Percentiles rank a stretch among this genome's conserved stretches.
Conservation (phyloP, 2,113 vertebrate genomes). For the Egretta garzetta region DNA sequence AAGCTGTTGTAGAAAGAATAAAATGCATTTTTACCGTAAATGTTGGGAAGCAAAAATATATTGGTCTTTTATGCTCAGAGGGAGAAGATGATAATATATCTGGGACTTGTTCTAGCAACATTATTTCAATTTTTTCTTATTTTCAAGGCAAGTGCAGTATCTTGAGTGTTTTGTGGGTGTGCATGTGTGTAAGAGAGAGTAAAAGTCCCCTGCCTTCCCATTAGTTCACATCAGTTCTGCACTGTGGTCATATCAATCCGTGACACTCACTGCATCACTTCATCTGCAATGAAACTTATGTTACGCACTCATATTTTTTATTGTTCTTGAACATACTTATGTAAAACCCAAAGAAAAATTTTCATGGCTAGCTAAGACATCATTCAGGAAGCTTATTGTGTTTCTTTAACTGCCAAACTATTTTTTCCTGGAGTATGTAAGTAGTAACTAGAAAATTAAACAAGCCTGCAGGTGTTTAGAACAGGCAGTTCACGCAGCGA, state of each 20-base stretch:
- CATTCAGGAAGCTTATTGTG: not conserved
- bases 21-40: not conserved
- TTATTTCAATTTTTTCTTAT: not conserved
- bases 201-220: not conserved
- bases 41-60: not conserved
- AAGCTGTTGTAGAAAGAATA: not conserved
- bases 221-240: not conserved
- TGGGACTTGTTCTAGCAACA: not conserved
- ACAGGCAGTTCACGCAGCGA: not conserved
- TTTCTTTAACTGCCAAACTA: not conserved
- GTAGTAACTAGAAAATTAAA: not conserved
- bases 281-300: not conserved
- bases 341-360: not conserved
- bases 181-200: not conserved
- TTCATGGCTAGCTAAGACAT: not conserved
- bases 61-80: not conserved
- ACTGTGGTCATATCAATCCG: not conserved
- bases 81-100: not conserved
- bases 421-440: not conserved
- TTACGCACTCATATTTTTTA: not conserved
- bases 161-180: not conserved
- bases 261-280: not conserved
- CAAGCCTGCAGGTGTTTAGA: not conserved
- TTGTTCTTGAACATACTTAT: not conserved
- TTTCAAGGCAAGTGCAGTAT: not conserved